phyloP scores from a whole-genome alignment of 2,797 vertebrate species.

The Bovichtus variegatus region DNA sequence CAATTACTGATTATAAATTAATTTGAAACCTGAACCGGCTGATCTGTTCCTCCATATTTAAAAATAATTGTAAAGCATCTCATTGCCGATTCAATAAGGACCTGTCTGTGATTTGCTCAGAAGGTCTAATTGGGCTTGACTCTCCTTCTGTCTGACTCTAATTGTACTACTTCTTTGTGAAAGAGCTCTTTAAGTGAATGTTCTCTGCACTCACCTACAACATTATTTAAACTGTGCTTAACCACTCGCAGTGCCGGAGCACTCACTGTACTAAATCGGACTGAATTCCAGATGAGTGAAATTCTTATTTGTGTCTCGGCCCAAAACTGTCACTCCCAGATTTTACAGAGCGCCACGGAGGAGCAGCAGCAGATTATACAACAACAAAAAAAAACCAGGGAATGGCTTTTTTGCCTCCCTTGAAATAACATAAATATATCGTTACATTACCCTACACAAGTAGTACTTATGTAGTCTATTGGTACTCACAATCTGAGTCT shows the following conservation, averaged over 20 bases:
- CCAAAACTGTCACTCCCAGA: conserved; percentile 52
- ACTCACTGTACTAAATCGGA: conserved; percentile 16
- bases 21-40: conserved; percentile 24
- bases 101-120: conserved; percentile 40
- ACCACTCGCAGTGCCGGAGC: conserved; percentile 17
- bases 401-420: conserved; percentile 4
- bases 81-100: conserved; percentile 31
- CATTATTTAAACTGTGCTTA: conserved; percentile 52
- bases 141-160: conserved; percentile 48
- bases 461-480: neutral
- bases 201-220: conserved; percentile 41
- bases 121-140: conserved; percentile 46
- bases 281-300: conserved; percentile 49
- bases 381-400: neutral
- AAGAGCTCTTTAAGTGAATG: conserved; percentile 40
- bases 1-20: conserved; percentile 34
- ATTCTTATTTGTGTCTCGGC: conserved; percentile 41
- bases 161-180: conserved; percentile 47
- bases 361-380: conserved; percentile 29
- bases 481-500: neutral
- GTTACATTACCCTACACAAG: neutral
- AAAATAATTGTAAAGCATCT: conserved; percentile 33
- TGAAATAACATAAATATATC: conserved; percentile 5
- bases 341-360: conserved; percentile 1
- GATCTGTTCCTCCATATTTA: conserved; percentile 38